Conservation (phyloP, 2,888 invertebrate genomes). For the Drosophila anceps region DNA sequence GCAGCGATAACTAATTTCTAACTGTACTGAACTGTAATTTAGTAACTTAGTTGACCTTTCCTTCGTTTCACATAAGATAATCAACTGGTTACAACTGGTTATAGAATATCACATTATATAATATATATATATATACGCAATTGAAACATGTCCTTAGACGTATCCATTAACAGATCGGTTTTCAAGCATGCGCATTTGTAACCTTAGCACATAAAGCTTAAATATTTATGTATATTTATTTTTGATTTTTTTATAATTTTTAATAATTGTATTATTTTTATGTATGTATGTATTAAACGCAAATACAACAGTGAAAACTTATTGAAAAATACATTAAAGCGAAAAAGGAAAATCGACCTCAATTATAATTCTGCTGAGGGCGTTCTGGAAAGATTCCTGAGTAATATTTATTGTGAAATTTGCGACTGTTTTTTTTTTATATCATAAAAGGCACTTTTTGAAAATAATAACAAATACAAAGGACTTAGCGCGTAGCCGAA, state of each 20-base stretch:
- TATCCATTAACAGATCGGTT: constrained; percentile 32
- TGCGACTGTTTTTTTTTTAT: not conserved
- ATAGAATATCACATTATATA: constrained; percentile 23
- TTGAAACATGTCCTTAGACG: constrained; percentile 6
- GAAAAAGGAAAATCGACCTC: not conserved
- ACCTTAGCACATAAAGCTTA: constrained; percentile 43
- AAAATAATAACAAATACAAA: not conserved
- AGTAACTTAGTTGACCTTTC: constrained; percentile 46
- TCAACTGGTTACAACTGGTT: constrained; percentile 14
- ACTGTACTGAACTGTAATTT: constrained; percentile 57
- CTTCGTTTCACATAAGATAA: constrained; percentile 22
- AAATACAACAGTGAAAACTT: constrained; percentile 61
- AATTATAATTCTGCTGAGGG: not conserved
- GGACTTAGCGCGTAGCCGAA: not conserved
- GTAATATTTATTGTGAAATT: not conserved
- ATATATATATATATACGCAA: constrained; percentile 15
- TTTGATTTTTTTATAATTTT: constrained; percentile 59
- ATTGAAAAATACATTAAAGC: not conserved
- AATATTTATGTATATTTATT: constrained; percentile 61
- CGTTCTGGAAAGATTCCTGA: not conserved
- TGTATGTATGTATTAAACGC: constrained; percentile 68
- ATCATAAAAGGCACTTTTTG: not conserved
- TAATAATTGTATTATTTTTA: constrained; percentile 62
- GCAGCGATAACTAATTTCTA: constrained; percentile 68
- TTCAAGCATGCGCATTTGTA: constrained; percentile 39